Base-by-base conservation (phyloP, 2,113 vertebrate species). In the Oryzias celebensis region DNA sequence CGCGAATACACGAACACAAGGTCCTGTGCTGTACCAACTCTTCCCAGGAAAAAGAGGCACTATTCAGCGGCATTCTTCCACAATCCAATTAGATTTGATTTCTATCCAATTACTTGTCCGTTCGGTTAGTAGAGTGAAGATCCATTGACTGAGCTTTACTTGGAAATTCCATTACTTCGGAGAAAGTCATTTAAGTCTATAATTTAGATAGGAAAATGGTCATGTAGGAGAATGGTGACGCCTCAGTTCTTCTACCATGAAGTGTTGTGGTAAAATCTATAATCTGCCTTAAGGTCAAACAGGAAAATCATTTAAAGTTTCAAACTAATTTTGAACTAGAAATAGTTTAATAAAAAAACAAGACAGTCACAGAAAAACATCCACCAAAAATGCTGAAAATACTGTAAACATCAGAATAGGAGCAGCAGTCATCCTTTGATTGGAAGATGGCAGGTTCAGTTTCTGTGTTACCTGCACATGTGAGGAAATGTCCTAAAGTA, bases 51-150 rank as follows among this genome's bases (percentile, higher is more conserved):
- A 63, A 42, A 59, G 14, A 75, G 56, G 44, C 54, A 59, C 60
- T 78, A 85, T 87, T 85, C 87, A 72, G 79, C 75, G 74, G 74
- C 82, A 90, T 88, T 88, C 82, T 69, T 62, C 61, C 51, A 55
- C 79, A 90, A 90, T 90, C 81, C 84, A 88, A 87, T 90, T 87
- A 87, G 68, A 74, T 83, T 82, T 82, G 82, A 86, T 87, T 87
- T 87, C 81, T 84, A 87, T 84, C 87, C 61, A 85, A 87, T 90
- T 86, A 88, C 75, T 66, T 69, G 55, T 58, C 77, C 28, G 73
- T 86, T 83, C 74, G 74, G 68, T 73, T 67, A 81, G 81, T 49
- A 73, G 75, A 87, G 82, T 71, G 69, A 70, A 68, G 79, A 85
- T 81, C 68, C 70, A 83, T 52, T 87, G 68, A 87, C 82, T 81